These are phyloP conservation scores for Lithobius niger DNA, from an alignment of 1,140 invertebrate genomes.

Conservation along the genomic window DNA sequence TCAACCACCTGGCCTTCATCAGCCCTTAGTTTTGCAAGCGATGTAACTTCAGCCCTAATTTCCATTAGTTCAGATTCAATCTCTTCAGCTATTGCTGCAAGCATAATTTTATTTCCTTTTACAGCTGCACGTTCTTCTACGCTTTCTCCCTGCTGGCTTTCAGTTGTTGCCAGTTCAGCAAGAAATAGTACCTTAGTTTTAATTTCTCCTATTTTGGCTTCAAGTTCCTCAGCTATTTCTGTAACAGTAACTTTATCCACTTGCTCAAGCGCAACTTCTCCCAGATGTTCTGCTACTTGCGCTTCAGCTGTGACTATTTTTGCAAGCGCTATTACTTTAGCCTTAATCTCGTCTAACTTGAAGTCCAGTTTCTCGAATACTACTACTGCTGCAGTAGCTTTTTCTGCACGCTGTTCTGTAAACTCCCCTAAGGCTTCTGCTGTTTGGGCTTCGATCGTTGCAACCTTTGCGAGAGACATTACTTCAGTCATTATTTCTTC, in stretches of 20 bases:
- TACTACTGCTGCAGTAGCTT: background rate
- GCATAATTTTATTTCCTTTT: background rate
- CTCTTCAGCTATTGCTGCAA: background rate
- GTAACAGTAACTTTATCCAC: constrained; percentile 10
- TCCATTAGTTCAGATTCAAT: constrained; percentile 13
- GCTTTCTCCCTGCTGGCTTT: too few species aligned
- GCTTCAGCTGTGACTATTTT: background rate
- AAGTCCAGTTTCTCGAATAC: too few species aligned
- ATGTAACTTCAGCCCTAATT: background rate
- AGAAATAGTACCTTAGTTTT: too few species aligned
- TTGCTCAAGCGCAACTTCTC: constrained; percentile 10
- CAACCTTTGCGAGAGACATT: background rate
- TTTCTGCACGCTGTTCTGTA: background rate
- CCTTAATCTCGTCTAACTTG: too few species aligned
- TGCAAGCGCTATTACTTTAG: too few species aligned
- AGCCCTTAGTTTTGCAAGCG: too few species aligned
- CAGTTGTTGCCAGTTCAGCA: too few species aligned
- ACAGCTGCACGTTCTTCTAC: background rate
- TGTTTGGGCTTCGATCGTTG: background rate
- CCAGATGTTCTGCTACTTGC: background rate
- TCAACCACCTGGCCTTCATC: background rate
- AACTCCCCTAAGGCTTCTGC: background rate
- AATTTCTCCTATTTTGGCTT: background rate
- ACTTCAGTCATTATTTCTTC: background rate
- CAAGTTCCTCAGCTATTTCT: background rate